These are phyloP conservation scores for Folsomia manolachei DNA, from an alignment of 2,888 invertebrate genomes.

Conservation along the genomic window DNA sequence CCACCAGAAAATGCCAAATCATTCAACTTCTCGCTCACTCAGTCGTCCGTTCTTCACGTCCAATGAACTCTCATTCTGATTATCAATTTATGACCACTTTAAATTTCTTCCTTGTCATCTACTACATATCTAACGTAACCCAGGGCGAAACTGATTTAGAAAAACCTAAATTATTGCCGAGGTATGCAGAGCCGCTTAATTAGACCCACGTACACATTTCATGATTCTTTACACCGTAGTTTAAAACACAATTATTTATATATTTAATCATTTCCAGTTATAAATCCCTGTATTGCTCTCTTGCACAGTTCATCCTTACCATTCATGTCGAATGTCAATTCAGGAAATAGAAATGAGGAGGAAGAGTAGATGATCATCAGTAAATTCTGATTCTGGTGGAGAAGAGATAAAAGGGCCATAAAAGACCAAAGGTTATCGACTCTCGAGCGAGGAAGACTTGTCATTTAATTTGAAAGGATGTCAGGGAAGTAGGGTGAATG, in stretches of 20 bases:
- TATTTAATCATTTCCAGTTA: neutral
- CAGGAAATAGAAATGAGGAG: neutral
- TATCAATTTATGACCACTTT: neutral
- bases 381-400: neutral
- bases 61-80: neutral
- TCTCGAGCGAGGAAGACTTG: neutral
- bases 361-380: neutral
- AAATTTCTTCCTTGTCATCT: neutral
- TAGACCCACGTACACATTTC: too few relatives aligned
- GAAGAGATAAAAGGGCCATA: neutral
- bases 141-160: too few relatives aligned
- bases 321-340: too few relatives aligned
- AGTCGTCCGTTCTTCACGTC: neutral
- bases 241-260: too few relatives aligned
- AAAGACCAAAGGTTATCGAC: slow-evolving; percentile 15
- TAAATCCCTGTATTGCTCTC: too few relatives aligned
- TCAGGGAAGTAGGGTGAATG: too few relatives aligned
- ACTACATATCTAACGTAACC: neutral
- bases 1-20: slow-evolving; percentile 16
- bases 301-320: too few relatives aligned
- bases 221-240: too few relatives aligned
- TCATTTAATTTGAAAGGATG: slow-evolving; percentile 18
- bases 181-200: neutral
- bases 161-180: too few relatives aligned
- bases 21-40: neutral